Base-by-base conservation (phyloP, 2,888 invertebrate genomes). In the Drosophila birchii region DNA sequence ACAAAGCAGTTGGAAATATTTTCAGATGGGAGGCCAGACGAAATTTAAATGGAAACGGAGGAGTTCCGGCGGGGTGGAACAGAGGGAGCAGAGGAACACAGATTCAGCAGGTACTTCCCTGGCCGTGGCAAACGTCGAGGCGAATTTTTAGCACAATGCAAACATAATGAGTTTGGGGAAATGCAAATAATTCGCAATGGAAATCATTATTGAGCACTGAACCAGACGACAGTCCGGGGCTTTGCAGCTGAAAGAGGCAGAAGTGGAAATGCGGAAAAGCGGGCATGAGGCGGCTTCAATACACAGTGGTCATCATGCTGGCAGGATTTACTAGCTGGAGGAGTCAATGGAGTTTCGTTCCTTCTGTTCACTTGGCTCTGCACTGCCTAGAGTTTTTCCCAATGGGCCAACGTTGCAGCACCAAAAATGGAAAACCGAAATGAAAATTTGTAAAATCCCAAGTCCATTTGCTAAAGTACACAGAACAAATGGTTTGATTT, bases 121-220 rank as follows among this genome's bases (percentile, higher is more conserved):
- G 57, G 64, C 36, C 43, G 43, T 16, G 41, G 73, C 44, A 49
- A 55, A 60, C 34, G 59, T 55, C 59, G 29, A 38, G 70, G 47
- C 67, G 67, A 68, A 82, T 70, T 76, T 82, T 59, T 64, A n/a
- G 64, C 78, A 82, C 84, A 82, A 82, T 81, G 83, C 80, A 81
- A 76, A 80, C 76, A 77, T 85, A 84, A 84, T 84, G 85, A 84
- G 85, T 85, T 81, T 60, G 78, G 83, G 83, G 85, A 81, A 80
- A 84, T 84, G 83, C 81, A 80, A 80, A 81, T 80, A 84, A 84
- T 71, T 84, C 83, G 78, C 83, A 63, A 78, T 81, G 83, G 84
- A 81, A 81, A 83, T 83, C 84, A 84, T 81, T 81, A 84, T 83
- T 84, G 82, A 83, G 81, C 81, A 77, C 53, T 77, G 82, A 79